Percentiles rank a stretch among this genome's conserved stretches.
These are phyloP conservation scores for Mizuhopecten yessoensis DNA, from an alignment of 1,140 invertebrate genomes.

Conservation along the genomic window DNA sequence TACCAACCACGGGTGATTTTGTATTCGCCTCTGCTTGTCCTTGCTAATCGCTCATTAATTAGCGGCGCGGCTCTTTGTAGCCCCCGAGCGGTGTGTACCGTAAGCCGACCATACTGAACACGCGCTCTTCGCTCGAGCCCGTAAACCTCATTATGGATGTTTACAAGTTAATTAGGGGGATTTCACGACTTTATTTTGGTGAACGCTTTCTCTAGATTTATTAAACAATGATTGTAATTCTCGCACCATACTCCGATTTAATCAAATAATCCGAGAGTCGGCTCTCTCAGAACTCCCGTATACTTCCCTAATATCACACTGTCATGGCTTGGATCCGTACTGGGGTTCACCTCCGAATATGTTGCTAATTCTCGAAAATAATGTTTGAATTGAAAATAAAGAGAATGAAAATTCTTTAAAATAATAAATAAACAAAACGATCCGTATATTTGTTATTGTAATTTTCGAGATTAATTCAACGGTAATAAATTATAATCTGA, in stretches of 20 bases:
- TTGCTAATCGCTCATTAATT: neutral
- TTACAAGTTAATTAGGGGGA: constrained; percentile 38
- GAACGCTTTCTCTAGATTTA: constrained; percentile 23
- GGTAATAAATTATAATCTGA: neutral
- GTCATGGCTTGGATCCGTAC: neutral
- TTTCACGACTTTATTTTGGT: constrained; percentile 16
- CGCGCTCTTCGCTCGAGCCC: constrained; percentile 14
- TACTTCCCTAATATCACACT: too few species aligned
- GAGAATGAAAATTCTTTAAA: neutral
- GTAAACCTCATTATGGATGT: neutral
- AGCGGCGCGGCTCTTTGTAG: neutral
- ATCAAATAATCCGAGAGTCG: neutral
- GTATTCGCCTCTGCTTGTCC: neutral
- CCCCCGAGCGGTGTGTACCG: neutral
- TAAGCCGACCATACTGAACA: constrained; percentile 5
- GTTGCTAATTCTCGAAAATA: neutral
- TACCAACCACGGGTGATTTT: neutral
- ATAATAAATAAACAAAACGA: neutral
- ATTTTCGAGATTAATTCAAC: neutral
- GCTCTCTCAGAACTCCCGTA: neutral
- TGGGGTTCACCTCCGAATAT: neutral
- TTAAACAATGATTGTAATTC: constrained; percentile 16
- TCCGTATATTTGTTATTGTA: too few species aligned
- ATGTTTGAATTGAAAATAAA: neutral
- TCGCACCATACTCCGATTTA: neutral